Evolutionary conservation across 2,113 vertebrate species (phyloP), one percentile per base, ranked within the genome.

Genomic region (Hyla sarda): DNA sequence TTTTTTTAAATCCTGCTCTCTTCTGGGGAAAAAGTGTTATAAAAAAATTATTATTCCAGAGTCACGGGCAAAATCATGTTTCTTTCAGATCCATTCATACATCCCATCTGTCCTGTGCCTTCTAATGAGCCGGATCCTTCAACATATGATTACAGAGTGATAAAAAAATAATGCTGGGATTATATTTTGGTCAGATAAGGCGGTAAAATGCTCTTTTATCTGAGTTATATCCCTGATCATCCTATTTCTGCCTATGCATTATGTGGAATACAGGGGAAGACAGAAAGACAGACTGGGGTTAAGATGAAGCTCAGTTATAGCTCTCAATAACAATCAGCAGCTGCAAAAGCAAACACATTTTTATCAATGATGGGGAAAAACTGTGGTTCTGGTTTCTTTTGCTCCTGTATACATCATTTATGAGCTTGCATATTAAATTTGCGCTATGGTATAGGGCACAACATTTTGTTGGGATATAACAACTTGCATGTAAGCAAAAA

Each of bases 41-140:
- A 83, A 83, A 73, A 83, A 73, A 73, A 74, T 83, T 28, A 74
- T 74, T 74, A 58, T 83, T 74, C 32, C 47, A 41, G 9, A 58
- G 21, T 83, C 69, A 56, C n/a, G 16, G 69, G 69, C 50, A 58
- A 74, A 83, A 58, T 83, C 37, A 56, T 74, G 34, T 74, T 83
- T 41, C 48, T 58, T 17, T 58, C 82, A 83, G 72, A 83, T 58
- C 23, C 23, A 72, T 74, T 72, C 69, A 28, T 83, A 54, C 28
- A 58, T 76, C 54, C 82, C 82, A 76, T 84, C 82, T 76, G 82
- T 84, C 71, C 54, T 62, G 48, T 37, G 28, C 50, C 56, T 75
- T 48, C 17, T 75, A 75, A 84, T 84, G 82, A 76, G 82, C 37
- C 5, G 32, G 32, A 83, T 74, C 58, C 69, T 72, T 52, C n/a